Conservation (phyloP, 2,113 vertebrate genomes). For the Scortum barcoo region DNA sequence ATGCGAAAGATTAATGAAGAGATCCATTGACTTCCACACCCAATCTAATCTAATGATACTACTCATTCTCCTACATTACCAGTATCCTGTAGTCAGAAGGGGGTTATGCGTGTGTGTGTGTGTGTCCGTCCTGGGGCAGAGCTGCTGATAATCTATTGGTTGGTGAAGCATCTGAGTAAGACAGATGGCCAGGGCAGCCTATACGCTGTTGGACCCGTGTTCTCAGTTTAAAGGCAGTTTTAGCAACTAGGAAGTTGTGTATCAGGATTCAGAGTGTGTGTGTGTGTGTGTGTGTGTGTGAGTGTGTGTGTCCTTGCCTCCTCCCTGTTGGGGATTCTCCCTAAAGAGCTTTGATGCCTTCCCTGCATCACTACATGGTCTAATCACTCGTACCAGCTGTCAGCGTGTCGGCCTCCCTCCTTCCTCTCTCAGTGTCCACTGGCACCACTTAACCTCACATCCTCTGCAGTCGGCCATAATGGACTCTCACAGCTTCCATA, state of each 20-base stretch:
- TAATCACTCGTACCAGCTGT: constrained; percentile 85
- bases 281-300: constrained; percentile 40
- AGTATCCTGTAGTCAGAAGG: constrained; percentile 7
- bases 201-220: constrained; percentile 31
- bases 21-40: constrained; percentile 56
- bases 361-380: constrained; percentile 69
- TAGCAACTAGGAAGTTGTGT: constrained; percentile 57
- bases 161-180: constrained; percentile 47
- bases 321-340: constrained; percentile 71
- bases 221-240: constrained; percentile 46
- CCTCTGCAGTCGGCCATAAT: constrained; percentile 60
- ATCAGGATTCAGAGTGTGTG: constrained; percentile 51
- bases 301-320: constrained; percentile 38
- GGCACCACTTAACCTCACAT: constrained; percentile 75
- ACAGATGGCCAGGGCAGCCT: constrained; percentile 68
- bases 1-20: constrained; percentile 45
- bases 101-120: constrained; percentile 12
- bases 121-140: constrained; percentile 19
- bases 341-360: constrained; percentile 80
- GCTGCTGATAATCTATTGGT: constrained; percentile 61
- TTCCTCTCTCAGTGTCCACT: constrained; percentile 36
- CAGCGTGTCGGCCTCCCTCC: constrained; percentile 62
- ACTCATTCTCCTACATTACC: constrained; percentile 41
- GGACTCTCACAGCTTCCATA: constrained; percentile 43
- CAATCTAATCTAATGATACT: constrained; percentile 57